Conservation (phyloP, 2,113 vertebrate species). For the Rhabdornis inornatus region DNA sequence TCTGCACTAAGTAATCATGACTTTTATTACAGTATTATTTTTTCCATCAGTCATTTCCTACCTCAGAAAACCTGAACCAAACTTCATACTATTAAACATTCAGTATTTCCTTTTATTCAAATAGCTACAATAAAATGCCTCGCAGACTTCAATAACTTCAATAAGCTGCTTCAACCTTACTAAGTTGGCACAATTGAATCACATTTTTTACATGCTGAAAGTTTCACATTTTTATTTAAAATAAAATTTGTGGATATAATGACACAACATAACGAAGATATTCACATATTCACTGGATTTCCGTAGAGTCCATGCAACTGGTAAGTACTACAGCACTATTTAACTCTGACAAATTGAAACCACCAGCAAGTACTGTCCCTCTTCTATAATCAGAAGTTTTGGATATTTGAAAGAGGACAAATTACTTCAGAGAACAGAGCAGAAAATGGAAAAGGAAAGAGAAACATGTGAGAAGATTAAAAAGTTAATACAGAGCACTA, state of each 20-base stretch:
- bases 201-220: neutral
- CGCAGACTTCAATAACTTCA: neutral
- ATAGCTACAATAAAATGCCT: neutral
- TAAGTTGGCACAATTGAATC: neutral
- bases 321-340: neutral
- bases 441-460: neutral
- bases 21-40: neutral
- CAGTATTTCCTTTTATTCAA: neutral
- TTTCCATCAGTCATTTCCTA: neutral
- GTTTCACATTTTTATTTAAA: neutral
- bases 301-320: neutral
- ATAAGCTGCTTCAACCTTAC: neutral
- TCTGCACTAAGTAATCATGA: neutral
- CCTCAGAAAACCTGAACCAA: neutral
- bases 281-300: neutral
- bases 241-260: neutral
- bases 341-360: neutral
- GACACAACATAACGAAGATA: neutral
- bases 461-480: neutral
- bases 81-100: neutral
- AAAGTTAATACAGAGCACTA: neutral
- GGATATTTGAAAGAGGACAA: neutral
- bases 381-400: neutral
- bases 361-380: neutral
- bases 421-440: neutral